Evolutionary conservation across 2,888 invertebrate genomes (phyloP).

Genomic region (Drosophila dives): DNA sequence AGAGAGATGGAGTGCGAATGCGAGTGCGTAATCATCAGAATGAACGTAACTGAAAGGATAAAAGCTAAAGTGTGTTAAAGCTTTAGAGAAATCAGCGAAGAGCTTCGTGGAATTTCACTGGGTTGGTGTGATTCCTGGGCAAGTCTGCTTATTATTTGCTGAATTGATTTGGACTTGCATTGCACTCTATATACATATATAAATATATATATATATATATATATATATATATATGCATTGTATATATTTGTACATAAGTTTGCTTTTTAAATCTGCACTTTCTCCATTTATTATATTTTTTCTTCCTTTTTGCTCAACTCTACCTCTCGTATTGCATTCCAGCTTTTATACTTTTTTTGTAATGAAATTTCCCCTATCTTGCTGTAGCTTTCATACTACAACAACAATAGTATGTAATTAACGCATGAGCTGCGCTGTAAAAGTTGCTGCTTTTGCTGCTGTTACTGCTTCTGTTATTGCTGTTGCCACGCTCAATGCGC

Average conservation of each 20-base stretch:
- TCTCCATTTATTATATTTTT: constrained; percentile 21
- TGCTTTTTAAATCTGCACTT: constrained; percentile 5
- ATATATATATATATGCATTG: background rate
- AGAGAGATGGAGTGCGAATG: background rate
- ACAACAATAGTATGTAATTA: constrained; percentile 21
- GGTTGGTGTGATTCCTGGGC: background rate
- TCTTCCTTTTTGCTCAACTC: background rate
- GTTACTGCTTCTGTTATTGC: background rate
- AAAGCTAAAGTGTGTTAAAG: constrained; percentile 5
- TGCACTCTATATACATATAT: background rate
- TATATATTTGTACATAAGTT: background rate
- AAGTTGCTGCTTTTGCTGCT: constrained; percentile 18
- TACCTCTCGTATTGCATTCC: background rate
- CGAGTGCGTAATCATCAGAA: background rate
- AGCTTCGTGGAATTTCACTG: background rate
- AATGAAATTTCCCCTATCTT: constrained; percentile 26
- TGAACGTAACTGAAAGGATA: constrained; percentile 17
- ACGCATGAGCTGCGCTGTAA: constrained; percentile 51
- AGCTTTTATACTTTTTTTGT: constrained; percentile 7
- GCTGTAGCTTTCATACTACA: background rate
- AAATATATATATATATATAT: background rate
- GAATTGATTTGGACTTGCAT: background rate
- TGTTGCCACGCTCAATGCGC: background rate
- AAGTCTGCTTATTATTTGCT: background rate
- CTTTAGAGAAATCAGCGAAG: background rate